phyloP scores from a whole-genome alignment of 2,888 invertebrate species.

The Idaea aversata region DNA sequence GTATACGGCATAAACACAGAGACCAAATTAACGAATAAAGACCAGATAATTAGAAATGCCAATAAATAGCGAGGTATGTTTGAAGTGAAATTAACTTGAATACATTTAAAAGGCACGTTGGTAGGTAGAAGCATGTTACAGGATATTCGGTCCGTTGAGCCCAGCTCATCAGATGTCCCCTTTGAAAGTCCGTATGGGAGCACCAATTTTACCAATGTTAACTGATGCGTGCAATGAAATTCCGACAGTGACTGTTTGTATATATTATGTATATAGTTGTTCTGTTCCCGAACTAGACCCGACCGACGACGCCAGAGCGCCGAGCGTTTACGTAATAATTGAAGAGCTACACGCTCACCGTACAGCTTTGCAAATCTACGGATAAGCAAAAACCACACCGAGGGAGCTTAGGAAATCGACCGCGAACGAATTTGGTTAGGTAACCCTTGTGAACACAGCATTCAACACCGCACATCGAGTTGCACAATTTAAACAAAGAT shows the following conservation, averaged over 20 bases:
- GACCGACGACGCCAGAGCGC: conserved; percentile 26
- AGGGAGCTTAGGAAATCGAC: conserved; percentile 56
- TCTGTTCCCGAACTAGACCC: conserved; percentile 13
- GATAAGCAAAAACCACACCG: conserved; percentile 50
- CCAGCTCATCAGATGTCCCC: conserved; percentile 64
- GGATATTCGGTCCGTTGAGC: conserved; percentile 70
- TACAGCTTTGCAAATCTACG: conserved; percentile 45
- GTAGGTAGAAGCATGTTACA: conserved; percentile 54
- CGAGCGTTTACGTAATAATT: conserved; percentile 42
- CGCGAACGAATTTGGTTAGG: conserved; percentile 58
- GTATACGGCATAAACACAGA: conserved; percentile 16
- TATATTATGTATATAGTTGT: conserved; percentile 21
- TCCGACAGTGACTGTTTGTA: conserved; percentile 31
- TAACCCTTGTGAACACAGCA: conserved; percentile 59
- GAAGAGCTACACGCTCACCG: conserved; percentile 55
- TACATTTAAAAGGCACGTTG: conserved; percentile 44
- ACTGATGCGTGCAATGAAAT: conserved; percentile 59
- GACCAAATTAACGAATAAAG: conserved; percentile 4
- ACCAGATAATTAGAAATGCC: conserved; percentile 9
- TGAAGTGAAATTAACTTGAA: conserved; percentile 39
- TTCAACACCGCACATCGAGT: conserved; percentile 50
- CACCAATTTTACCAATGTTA: conserved; percentile 65
- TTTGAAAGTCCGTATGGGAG: conserved; percentile 58
- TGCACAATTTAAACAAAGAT: conserved; percentile 60
- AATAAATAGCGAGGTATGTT: conserved; percentile 15